Evolutionary conservation across 1,140 invertebrate species (phyloP).

Genomic region (Battus philenor): DNA sequence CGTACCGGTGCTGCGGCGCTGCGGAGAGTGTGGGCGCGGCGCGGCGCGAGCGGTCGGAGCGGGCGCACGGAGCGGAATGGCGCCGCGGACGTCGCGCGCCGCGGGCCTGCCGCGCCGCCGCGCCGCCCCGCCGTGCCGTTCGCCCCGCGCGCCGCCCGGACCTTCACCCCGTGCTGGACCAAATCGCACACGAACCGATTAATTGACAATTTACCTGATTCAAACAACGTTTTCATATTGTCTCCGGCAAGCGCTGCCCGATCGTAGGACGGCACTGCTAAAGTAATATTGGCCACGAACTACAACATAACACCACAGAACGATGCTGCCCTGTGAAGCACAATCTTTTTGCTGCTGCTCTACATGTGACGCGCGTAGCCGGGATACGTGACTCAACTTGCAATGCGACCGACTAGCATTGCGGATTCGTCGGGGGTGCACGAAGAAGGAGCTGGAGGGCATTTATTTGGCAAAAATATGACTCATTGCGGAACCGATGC

Average conservation of each 20-base stretch:
- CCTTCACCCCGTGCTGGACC: conserved; percentile 12
- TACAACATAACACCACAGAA: no score
- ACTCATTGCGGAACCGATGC: no score
- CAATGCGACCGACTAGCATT: no score
- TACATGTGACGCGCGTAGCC: no score
- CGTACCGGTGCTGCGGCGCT: conserved; percentile 17
- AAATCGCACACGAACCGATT: conserved; percentile 2
- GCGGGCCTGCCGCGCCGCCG: conserved; percentile 18
- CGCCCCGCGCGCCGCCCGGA: conserved; percentile 4
- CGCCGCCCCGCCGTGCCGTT: conserved; percentile 14
- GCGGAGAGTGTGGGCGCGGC: conserved; percentile 21
- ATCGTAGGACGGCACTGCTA: no score
- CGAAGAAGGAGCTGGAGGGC: no score
- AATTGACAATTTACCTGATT: conserved; percentile 10
- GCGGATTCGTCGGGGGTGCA: no score
- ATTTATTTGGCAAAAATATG: no score
- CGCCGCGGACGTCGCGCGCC: conserved; percentile 26
- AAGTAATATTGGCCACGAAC: no score
- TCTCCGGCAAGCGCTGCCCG: neutral
- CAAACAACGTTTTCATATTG: neutral
- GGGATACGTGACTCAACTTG: no score
- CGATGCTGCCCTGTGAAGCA: no score
- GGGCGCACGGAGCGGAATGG: conserved; percentile 48
- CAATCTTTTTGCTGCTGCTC: no score
- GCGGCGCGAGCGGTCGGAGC: conserved; percentile 28